Base-by-base conservation (phyloP, 2,888 invertebrate species). In the Oeneis ivallda region DNA sequence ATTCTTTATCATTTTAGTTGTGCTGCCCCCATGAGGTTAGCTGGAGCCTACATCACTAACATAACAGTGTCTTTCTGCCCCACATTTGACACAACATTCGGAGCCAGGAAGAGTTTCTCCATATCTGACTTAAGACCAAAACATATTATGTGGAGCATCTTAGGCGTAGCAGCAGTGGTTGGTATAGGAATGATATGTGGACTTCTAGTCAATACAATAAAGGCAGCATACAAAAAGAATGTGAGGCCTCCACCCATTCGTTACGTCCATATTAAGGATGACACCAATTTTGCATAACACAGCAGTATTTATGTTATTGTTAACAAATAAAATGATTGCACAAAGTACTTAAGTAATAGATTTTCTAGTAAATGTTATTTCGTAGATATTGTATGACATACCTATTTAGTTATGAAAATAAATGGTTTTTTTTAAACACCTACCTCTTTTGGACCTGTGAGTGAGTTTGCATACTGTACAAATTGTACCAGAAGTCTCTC, bases 401-500 rank as follows among this genome's bases (percentile, higher is more conserved):
- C 37, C 41, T 64, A 47, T 26, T 19, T 17, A 37, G 19, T 65
- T 68, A 61, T 68, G 67, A 64, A 67, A 65, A 71, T 61, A 67
- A 67, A 62, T 64, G 63, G 64, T 53, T 53, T 66, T 70, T 71
- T 70, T 70, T 68, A 56, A 62, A 47, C 69, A 81, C 92, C 92
- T 86, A 95, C 95, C 94, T 95, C 93, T 83, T 91, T 87, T 79
- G 92, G 93, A 80, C 94, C 94, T 81, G 90, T 92, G 74, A 93
- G 90, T 84, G 94, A 94, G 85, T 94, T 94, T 68, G 96, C 94
- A 89, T 94, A 95, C 76, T 94, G 93, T 78, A 96, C 88, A 92
- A 95, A 96, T 87, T 95, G 94, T 87, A 95, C 94, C 81, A 96
- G 92, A 75, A 95, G 93, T 78, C 93, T 93, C 86, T 96, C 95